Percentiles rank a stretch among this genome's conserved stretches.
These are phyloP conservation scores for Meteorus sp. DNA, from an alignment of 1,140 invertebrate species.

Conservation along the genomic window DNA sequence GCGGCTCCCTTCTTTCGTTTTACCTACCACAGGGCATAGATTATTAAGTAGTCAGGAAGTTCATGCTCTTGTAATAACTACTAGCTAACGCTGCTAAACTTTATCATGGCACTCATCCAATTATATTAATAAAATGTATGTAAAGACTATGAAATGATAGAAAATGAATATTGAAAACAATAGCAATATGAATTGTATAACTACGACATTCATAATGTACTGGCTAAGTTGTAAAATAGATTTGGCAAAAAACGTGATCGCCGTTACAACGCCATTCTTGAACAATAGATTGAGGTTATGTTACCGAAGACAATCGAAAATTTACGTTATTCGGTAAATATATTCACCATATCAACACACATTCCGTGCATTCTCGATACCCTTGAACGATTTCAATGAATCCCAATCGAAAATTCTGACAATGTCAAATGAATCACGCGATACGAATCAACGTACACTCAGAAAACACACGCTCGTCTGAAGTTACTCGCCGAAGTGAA, in stretches of 20 bases:
- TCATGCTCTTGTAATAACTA: conserved; percentile 49
- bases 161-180: too few species aligned
- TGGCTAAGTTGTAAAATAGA: too few species aligned
- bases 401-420: too few species aligned
- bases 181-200: too few species aligned
- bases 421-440: too few species aligned
- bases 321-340: too few species aligned
- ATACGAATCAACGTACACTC: background rate
- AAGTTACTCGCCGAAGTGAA: conserved; percentile 9
- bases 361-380: too few species aligned
- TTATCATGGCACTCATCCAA: background rate
- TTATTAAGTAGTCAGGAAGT: conserved; percentile 56
- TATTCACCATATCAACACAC: background rate
- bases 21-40: conserved; percentile 56
- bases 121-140: background rate
- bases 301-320: too few species aligned
- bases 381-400: too few species aligned
- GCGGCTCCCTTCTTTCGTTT: conserved; percentile 58
- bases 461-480: background rate
- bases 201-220: too few species aligned
- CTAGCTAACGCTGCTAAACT: conserved; percentile 28
- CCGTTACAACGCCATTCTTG: background rate
- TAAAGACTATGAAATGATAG: too few species aligned
- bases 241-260: background rate
- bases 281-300: conserved; percentile 22